Conservation (phyloP, 37 sponge, comb jelly and placozoan species). For the Beroe forskalii region DNA sequence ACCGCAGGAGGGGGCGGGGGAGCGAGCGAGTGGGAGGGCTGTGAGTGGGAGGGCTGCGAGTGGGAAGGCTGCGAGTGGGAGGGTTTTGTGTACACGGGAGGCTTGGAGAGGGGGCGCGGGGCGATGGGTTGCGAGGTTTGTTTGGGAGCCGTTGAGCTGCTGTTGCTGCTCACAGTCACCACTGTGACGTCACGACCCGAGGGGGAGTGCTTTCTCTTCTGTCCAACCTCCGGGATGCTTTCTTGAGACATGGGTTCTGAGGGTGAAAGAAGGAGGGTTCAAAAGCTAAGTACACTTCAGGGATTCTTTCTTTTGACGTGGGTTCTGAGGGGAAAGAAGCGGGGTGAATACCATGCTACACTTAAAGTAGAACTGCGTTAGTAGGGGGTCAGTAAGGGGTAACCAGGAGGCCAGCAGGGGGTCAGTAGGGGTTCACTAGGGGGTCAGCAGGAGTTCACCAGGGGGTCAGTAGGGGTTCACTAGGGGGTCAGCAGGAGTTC, state of each 20-base stretch:
- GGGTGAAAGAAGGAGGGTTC: neutral
- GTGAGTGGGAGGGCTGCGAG: neutral
- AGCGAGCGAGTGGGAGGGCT: neutral
- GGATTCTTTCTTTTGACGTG: too few relatives aligned
- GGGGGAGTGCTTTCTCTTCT: slow-evolving; percentile 18
- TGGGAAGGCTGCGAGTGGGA: neutral
- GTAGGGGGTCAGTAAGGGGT: too few relatives aligned
- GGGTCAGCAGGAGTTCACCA: too few relatives aligned
- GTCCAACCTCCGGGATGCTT: neutral
- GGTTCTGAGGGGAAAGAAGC: too few relatives aligned
- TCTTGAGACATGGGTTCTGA: neutral
- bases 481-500: too few relatives aligned
- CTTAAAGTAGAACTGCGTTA: too few relatives aligned
- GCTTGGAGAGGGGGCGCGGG: neutral
- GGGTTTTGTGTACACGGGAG: neutral
- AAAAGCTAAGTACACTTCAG: too few relatives aligned
- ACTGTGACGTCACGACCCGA: neutral
- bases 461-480: too few relatives aligned
- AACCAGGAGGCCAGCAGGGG: too few relatives aligned
- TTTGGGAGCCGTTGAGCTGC: neutral
- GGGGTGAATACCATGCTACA: too few relatives aligned
- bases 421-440: too few relatives aligned
- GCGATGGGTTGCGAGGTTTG: neutral
- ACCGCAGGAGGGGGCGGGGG: neutral
- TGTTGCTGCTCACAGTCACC: neutral